A percentile compares a stretch with the other conserved stretches of the same genome.
Conservation (phyloP, 2,113 vertebrate genomes). For the Ploceus nigricollis region DNA sequence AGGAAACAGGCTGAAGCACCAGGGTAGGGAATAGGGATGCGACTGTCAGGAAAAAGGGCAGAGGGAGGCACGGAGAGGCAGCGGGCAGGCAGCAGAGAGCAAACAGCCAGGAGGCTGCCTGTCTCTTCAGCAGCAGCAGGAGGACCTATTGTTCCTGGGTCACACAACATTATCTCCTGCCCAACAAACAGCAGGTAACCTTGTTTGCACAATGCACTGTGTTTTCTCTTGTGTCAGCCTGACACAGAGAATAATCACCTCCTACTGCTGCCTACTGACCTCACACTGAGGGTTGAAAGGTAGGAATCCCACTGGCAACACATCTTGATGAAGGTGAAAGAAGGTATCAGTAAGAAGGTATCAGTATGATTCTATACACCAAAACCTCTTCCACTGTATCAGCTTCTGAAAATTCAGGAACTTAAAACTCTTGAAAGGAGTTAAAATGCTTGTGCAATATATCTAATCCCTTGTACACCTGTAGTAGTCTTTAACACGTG, state of each 20-base stretch:
- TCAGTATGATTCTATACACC: neutral
- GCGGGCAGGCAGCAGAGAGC: neutral
- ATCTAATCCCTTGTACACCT: neutral
- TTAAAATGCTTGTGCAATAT: neutral
- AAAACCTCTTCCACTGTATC: neutral
- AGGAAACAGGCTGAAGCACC: neutral
- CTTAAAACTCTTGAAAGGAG: neutral
- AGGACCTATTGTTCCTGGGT: constrained; percentile 41
- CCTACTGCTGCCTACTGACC: constrained; percentile 20
- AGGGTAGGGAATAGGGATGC: neutral
- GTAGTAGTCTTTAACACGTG: neutral
- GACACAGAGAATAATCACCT: constrained; percentile 51
- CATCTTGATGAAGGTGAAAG: neutral
- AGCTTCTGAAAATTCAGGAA: neutral
- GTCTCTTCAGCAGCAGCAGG: neutral
- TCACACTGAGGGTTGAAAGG: constrained; percentile 17
- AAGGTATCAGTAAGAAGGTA: neutral
- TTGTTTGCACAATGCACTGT: constrained; percentile 33
- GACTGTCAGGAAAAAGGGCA: neutral
- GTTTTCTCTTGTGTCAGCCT: constrained; percentile 39
- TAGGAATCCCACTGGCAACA: neutral
- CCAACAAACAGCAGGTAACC: constrained; percentile 58
- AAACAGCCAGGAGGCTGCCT: neutral
- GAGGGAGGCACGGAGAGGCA: neutral
- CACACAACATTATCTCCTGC: constrained; percentile 39